These are phyloP conservation scores for Orchestia grillus DNA, from an alignment of 1,140 invertebrate species.

Conservation along the genomic window DNA sequence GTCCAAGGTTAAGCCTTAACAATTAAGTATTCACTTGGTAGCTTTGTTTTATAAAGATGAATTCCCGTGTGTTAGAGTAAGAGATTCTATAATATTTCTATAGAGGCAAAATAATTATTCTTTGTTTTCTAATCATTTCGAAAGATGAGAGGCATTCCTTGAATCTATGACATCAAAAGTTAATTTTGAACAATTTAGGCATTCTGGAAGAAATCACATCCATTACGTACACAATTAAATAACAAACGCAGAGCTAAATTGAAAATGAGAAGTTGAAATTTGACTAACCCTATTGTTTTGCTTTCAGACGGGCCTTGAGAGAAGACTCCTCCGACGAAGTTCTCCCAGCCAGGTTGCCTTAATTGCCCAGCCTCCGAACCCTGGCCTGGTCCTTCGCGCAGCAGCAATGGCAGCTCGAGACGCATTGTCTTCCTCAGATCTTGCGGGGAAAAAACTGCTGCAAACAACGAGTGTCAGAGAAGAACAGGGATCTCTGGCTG, in stretches of 20 bases:
- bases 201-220: not conserved
- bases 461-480: not conserved
- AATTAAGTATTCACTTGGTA: not conserved
- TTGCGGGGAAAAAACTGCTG: not conserved
- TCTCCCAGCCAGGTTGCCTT: not conserved
- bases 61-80: not conserved
- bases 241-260: no score
- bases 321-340: not conserved
- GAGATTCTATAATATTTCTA: not conserved
- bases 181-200: not conserved
- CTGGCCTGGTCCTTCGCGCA: not conserved
- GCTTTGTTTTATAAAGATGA: not conserved
- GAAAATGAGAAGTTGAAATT: not conserved
- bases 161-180: not conserved
- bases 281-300: slow-evolving; percentile 31
- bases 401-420: not conserved
- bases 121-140: not conserved
- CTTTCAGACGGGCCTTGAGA: slow-evolving; percentile 4
- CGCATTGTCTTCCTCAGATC: not conserved
- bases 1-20: not conserved
- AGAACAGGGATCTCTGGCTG: not conserved
- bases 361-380: not conserved
- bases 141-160: not conserved
- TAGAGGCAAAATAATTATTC: not conserved
- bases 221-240: not conserved